A percentile compares a stretch with the other conserved stretches of the same genome.
phyloP scores from a whole-genome alignment of 2,888 invertebrate species.

The Pycnomerus fuliginosus region DNA sequence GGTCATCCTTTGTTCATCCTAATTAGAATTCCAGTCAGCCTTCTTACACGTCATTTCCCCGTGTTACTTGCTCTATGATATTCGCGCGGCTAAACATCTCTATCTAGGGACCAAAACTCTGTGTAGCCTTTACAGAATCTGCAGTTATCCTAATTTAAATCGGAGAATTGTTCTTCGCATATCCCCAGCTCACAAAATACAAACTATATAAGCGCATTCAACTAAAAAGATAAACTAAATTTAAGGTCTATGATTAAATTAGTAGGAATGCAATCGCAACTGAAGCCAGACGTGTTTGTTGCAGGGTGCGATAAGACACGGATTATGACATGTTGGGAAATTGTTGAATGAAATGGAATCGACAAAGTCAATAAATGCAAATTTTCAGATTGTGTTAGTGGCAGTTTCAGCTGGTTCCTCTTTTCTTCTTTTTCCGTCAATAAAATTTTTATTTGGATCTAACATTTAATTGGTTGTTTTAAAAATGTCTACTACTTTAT shows the following conservation, averaged over 20 bases:
- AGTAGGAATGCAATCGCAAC: constrained; percentile 24
- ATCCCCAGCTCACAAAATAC: constrained; percentile 43
- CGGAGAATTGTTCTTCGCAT: constrained; percentile 36
- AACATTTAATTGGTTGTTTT: too few relatives aligned
- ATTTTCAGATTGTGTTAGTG: constrained; percentile 7
- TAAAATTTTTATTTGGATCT: too few relatives aligned
- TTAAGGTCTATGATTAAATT: constrained; percentile 32
- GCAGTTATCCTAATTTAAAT: constrained; percentile 46
- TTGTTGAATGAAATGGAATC: constrained; percentile 24
- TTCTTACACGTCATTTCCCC: constrained; percentile 54
- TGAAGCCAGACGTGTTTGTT: constrained; percentile 24
- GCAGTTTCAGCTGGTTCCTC: too few relatives aligned
- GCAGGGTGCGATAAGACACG: constrained; percentile 24
- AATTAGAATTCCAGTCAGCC: constrained; percentile 39
- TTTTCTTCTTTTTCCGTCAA: too few relatives aligned
- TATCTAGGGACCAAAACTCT: constrained; percentile 14
- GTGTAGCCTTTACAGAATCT: too few relatives aligned
- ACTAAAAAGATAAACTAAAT: constrained; percentile 46
- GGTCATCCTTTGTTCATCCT: constrained; percentile 11
- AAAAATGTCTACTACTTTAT: too few relatives aligned
- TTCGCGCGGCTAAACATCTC: constrained; percentile 33
- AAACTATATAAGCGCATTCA: constrained; percentile 46
- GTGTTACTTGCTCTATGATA: constrained; percentile 44
- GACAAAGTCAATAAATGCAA: constrained; percentile 11
- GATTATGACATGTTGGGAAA: constrained; percentile 35